A percentile compares a stretch with the other conserved stretches of the same genome.
These are phyloP conservation scores for Helleia helle DNA, from an alignment of 2,888 invertebrate genomes.

Conservation along the genomic window DNA sequence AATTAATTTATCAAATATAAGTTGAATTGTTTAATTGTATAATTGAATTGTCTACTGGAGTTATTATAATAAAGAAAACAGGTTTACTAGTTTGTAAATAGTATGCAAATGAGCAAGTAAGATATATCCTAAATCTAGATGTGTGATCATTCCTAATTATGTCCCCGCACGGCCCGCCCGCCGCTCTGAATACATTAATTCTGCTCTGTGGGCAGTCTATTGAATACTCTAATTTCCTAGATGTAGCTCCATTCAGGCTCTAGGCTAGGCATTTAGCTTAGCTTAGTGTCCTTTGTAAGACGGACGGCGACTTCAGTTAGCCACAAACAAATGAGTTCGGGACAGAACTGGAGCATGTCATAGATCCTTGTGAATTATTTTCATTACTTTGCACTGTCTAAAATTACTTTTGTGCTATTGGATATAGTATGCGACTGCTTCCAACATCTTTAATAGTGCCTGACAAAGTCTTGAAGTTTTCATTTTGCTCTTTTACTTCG, in stretches of 20 bases:
- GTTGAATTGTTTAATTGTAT: no score
- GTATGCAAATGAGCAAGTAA: no score
- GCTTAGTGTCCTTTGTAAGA: background rate
- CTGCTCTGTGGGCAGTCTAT: constrained; percentile 2
- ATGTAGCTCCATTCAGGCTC: constrained; percentile 4
- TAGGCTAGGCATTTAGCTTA: background rate
- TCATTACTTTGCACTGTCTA: background rate
- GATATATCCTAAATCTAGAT: background rate
- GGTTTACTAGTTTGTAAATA: no score
- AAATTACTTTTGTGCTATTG: no score
- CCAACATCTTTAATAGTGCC: no score
- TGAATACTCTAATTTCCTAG: constrained; percentile 12
- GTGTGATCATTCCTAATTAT: constrained; percentile 3
- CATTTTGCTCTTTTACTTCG: no score
- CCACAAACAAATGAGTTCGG: background rate
- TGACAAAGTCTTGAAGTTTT: no score
- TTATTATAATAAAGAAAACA: no score
- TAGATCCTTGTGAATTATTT: background rate
- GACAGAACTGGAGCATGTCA: constrained; percentile 4
- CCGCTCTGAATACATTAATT: constrained; percentile 9
- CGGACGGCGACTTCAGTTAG: background rate
- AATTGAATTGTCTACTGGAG: no score
- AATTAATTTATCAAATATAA: no score
- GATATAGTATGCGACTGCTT: no score
- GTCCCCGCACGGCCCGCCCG: constrained; percentile 3